These are phyloP conservation scores for Cyphomyrus plagiostoma DNA, from an alignment of 2,113 vertebrate genomes.

Conservation along the genomic window DNA sequence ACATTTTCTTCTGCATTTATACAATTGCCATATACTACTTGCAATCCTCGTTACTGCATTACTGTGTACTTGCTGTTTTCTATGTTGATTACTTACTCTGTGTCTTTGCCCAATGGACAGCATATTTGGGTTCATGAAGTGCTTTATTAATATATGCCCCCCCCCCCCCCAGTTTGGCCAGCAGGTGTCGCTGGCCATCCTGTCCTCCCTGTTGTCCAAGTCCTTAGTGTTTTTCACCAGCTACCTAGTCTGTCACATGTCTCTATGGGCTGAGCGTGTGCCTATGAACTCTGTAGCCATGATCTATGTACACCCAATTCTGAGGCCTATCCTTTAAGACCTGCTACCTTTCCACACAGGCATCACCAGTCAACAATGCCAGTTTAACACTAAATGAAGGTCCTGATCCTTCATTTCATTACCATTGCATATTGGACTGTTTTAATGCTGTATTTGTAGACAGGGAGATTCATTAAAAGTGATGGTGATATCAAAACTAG, in stretches of 20 bases:
- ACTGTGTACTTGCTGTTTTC: not conserved
- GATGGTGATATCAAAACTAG: not conserved
- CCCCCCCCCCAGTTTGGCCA: too few relatives aligned
- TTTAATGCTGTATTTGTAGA: not conserved
- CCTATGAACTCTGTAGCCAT: too few relatives aligned
- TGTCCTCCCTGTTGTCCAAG: too few relatives aligned
- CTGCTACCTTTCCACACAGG: not conserved
- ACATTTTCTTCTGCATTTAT: not conserved
- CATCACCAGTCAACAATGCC: not conserved
- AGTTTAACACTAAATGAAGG: not conserved
- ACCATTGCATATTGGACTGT: not conserved
- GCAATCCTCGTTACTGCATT: not conserved
- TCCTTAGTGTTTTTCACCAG: too few relatives aligned
- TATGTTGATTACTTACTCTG: not conserved
- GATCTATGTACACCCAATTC: not conserved
- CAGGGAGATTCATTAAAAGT: not conserved
- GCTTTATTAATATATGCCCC: not conserved
- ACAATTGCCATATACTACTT: not conserved
- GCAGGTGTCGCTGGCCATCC: too few relatives aligned
- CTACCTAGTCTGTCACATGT: not conserved
- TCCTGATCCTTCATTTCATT: not conserved
- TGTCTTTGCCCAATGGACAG: not conserved
- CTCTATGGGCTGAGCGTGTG: too few relatives aligned
- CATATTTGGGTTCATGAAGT: not conserved
- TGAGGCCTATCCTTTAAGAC: not conserved